These are phyloP conservation scores for Scopus umbretta DNA, from an alignment of 2,113 vertebrate species.

Conservation along the genomic window DNA sequence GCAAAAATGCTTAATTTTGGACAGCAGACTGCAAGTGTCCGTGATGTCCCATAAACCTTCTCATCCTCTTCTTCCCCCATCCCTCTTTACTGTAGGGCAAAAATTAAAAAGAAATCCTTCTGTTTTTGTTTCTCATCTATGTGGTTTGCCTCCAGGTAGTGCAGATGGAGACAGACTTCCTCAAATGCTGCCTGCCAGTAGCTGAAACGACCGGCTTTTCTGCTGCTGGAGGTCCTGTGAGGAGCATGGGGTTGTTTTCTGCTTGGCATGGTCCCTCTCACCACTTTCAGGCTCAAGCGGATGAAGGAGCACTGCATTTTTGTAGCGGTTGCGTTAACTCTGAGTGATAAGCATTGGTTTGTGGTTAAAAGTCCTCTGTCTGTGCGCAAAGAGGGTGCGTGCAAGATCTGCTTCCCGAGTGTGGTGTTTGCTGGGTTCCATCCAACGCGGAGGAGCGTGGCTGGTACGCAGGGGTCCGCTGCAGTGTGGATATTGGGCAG, in stretches of 20 bases:
- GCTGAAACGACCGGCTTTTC: background rate
- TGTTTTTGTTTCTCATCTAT: background rate
- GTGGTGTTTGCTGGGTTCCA: background rate
- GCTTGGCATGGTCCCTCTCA: background rate
- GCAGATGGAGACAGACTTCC: background rate
- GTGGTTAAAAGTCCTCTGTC: background rate
- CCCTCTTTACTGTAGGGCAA: background rate
- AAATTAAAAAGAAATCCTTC: background rate
- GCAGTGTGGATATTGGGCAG: rapidly evolving
- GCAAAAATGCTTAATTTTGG: background rate
- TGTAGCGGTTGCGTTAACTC: background rate
- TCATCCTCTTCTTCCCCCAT: rapidly evolving
- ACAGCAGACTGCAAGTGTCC: background rate
- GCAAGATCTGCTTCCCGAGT: background rate
- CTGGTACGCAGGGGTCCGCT: background rate
- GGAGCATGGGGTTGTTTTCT: background rate
- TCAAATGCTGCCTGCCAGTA: background rate
- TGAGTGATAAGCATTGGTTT: background rate
- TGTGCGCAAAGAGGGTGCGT: rapidly evolving
- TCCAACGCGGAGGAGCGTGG: rapidly evolving
- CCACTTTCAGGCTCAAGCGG: background rate
- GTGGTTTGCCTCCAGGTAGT: background rate
- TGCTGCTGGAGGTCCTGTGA: background rate
- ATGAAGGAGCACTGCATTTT: background rate
- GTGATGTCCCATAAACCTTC: background rate